These are phyloP conservation scores for Cyanoramphus novaezelandiae DNA, from an alignment of 2,113 vertebrate genomes.

Conservation along the genomic window DNA sequence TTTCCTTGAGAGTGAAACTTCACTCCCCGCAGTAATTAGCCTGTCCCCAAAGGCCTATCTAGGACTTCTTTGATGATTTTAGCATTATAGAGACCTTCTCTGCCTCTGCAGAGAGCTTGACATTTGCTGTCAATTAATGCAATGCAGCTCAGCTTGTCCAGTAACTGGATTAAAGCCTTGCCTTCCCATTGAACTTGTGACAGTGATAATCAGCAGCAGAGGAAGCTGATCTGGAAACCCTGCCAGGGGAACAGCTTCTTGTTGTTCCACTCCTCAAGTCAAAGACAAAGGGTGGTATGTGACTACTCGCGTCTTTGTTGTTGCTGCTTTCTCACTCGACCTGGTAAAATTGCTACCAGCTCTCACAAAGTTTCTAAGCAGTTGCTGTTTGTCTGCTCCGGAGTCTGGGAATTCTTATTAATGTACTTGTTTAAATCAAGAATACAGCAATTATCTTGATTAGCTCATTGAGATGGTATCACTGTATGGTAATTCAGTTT, in stretches of 20 bases:
- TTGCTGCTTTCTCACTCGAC: slow-evolving; percentile 21
- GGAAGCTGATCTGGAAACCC: slow-evolving; percentile 8
- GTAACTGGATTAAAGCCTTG: slow-evolving; percentile 43
- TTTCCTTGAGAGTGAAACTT: slow-evolving; percentile 5
- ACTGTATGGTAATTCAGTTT: slow-evolving; percentile 65
- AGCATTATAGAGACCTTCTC: not conserved
- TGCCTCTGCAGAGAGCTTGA: slow-evolving; percentile 32
- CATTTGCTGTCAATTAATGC: slow-evolving; percentile 37
- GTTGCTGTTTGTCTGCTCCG: slow-evolving; percentile 43
- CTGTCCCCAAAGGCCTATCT: not conserved
- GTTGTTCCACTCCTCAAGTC: not conserved
- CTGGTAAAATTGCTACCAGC: slow-evolving; percentile 40
- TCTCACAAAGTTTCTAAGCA: slow-evolving; percentile 36
- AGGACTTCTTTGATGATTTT: not conserved
- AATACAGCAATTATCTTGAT: slow-evolving; percentile 70
- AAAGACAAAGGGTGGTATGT: slow-evolving; percentile 39
- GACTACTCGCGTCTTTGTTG: not conserved
- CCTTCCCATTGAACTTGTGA: not conserved
- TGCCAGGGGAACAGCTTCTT: not conserved
- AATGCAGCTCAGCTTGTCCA: slow-evolving; percentile 1
- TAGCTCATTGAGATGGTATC: slow-evolving; percentile 69
- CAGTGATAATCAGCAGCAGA: slow-evolving; percentile 23
- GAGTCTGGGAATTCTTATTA: slow-evolving; percentile 48
- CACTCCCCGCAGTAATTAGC: slow-evolving; percentile 24
- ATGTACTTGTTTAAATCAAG: slow-evolving; percentile 64